Conservation (phyloP, 2,113 vertebrate genomes). For the Sterrhoptilus dennistouni region DNA sequence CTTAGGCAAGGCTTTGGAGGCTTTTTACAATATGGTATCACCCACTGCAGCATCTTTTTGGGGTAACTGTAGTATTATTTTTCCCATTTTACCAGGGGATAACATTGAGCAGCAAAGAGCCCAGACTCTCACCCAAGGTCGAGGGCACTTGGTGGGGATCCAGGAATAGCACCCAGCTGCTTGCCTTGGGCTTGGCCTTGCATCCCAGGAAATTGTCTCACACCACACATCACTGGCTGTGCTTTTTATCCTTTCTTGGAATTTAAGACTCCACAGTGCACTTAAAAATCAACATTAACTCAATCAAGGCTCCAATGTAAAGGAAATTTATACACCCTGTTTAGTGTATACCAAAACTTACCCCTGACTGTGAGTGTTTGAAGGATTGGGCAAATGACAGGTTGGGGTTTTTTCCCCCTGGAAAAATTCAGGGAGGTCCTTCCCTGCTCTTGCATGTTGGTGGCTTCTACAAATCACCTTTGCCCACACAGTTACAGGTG, state of each 20-base stretch:
- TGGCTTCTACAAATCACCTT: background rate
- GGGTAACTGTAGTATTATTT: background rate
- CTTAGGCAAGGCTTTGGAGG: background rate
- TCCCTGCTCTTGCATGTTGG: background rate
- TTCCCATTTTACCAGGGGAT: background rate
- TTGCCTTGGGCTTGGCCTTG: background rate
- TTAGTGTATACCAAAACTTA: background rate
- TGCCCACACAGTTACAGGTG: background rate
- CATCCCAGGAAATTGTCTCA: background rate
- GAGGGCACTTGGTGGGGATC: background rate
- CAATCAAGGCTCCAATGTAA: background rate
- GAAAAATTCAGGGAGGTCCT: background rate
- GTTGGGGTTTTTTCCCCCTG: background rate
- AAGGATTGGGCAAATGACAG: background rate
- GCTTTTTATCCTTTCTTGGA: background rate
- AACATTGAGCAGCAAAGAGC: background rate
- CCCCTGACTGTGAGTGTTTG: background rate
- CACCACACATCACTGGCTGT: fast-evolving
- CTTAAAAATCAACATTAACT: background rate
- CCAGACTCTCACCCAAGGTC: background rate
- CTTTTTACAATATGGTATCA: background rate
- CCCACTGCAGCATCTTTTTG: background rate
- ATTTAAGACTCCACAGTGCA: background rate
- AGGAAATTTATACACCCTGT: background rate
- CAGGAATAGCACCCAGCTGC: constrained; percentile 9